Conservation (phyloP, 2,797 vertebrate genomes). For the Apodemus agrarius region DNA sequence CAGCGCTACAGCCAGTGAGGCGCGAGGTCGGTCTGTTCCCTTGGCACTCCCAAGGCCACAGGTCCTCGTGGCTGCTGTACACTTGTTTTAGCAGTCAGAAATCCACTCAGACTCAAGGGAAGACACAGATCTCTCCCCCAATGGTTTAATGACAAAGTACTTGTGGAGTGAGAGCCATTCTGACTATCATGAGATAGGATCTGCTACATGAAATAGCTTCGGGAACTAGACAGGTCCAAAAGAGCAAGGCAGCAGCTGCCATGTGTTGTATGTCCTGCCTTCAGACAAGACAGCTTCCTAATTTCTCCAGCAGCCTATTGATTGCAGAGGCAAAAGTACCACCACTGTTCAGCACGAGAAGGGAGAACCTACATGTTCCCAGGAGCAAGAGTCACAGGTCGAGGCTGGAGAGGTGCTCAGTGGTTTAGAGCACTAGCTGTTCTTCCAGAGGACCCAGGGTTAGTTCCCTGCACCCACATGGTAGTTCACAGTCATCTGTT, state of each 20-base stretch:
- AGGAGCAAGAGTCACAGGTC: background rate
- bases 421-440: background rate
- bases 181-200: background rate
- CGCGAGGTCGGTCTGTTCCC: background rate
- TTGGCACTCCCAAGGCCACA: background rate
- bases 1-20: background rate
- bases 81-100: background rate
- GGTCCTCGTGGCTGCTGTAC: background rate
- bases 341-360: background rate
- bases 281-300: background rate
- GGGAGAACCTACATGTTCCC: background rate
- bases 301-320: background rate
- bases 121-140: background rate
- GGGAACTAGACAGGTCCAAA: background rate
- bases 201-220: background rate
- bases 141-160: background rate
- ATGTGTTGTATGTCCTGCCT: background rate
- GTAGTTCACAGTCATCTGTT: background rate
- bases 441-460: background rate
- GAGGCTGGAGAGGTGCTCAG: background rate
- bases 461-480: background rate
- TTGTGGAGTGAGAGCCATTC: background rate
- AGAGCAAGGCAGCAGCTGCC: constrained; percentile 16
- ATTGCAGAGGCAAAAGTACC: background rate
- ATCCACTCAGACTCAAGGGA: background rate